These are phyloP conservation scores for Hipposideros armiger DNA, from an alignment of 2,113 vertebrate species.

Conservation along the genomic window DNA sequence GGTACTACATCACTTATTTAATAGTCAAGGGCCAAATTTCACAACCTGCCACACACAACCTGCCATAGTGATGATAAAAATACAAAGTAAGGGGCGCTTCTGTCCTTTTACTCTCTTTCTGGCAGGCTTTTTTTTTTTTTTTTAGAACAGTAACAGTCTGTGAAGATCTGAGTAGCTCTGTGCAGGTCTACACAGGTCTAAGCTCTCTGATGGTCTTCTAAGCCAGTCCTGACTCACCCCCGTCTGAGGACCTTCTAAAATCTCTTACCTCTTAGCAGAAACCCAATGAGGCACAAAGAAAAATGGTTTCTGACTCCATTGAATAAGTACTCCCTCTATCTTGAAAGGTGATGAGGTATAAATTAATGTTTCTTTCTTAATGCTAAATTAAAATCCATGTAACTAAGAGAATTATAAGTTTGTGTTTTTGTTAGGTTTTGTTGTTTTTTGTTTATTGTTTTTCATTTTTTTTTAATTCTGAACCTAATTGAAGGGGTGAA, in stretches of 20 bases:
- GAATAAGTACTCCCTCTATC: not conserved
- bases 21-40: not conserved
- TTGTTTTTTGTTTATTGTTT: no score
- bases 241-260: not conserved
- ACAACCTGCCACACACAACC: no score
- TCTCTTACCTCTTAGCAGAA: slow-evolving; percentile 8
- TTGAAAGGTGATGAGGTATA: not conserved
- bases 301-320: not conserved
- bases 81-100: not conserved
- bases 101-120: not conserved
- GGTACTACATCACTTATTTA: slow-evolving; percentile 86
- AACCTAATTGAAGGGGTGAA: not conserved
- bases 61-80: not conserved
- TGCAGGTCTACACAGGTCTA: not conserved
- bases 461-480: not conserved
- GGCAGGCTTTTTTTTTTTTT: no score
- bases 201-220: not conserved
- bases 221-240: not conserved
- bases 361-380: not conserved
- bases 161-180: not conserved
- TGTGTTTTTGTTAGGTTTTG: not conserved
- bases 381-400: not conserved
- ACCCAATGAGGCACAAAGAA: not conserved
- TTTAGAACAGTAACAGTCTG: not conserved
- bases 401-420: not conserved